A percentile compares a stretch with the other conserved stretches of the same genome.
These are phyloP conservation scores for Drosophila prolongata DNA, from an alignment of 2,888 invertebrate species.

Conservation along the genomic window DNA sequence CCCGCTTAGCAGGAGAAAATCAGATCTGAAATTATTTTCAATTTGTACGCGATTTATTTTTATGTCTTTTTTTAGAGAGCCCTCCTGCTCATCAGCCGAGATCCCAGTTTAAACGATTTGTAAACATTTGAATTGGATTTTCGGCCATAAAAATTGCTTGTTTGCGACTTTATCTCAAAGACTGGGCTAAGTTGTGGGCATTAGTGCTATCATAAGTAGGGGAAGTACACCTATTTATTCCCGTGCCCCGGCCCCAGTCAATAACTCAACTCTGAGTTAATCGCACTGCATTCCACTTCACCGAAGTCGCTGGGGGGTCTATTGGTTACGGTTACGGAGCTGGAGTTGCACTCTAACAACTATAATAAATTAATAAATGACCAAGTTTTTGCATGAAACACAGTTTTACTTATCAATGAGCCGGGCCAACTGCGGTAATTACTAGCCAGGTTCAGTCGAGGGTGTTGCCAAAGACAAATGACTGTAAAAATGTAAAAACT, in stretches of 20 bases:
- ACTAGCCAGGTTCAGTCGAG: slow-evolving; percentile 37
- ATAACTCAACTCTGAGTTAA: slow-evolving; percentile 66
- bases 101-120: slow-evolving; percentile 81
- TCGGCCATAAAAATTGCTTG: slow-evolving; percentile 75
- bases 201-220: slow-evolving; percentile 53
- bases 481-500: slow-evolving; percentile 35
- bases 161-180: slow-evolving; percentile 71
- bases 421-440: slow-evolving; percentile 61
- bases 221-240: slow-evolving; percentile 67
- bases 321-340: slow-evolving; percentile 17
- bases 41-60: slow-evolving; percentile 84
- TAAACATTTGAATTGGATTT: slow-evolving; percentile 83
- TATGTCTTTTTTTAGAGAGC: slow-evolving; percentile 71
- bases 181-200: slow-evolving; percentile 59
- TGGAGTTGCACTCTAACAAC: slow-evolving; percentile 44
- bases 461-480: slow-evolving; percentile 54
- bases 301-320: slow-evolving; percentile 58
- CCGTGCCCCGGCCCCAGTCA: slow-evolving; percentile 8
- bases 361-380: slow-evolving; percentile 80
- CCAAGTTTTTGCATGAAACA: slow-evolving; percentile 68
- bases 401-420: slow-evolving; percentile 71
- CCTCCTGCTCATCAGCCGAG: slow-evolving; percentile 33
- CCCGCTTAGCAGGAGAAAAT: slow-evolving; percentile 70
- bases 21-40: slow-evolving; percentile 83
- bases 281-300: slow-evolving; percentile 68